Evolutionary conservation across 2,113 vertebrate species (phyloP), one percentile per base, ranked within the genome.

Genomic region (Gadus chalcogrammus): DNA sequence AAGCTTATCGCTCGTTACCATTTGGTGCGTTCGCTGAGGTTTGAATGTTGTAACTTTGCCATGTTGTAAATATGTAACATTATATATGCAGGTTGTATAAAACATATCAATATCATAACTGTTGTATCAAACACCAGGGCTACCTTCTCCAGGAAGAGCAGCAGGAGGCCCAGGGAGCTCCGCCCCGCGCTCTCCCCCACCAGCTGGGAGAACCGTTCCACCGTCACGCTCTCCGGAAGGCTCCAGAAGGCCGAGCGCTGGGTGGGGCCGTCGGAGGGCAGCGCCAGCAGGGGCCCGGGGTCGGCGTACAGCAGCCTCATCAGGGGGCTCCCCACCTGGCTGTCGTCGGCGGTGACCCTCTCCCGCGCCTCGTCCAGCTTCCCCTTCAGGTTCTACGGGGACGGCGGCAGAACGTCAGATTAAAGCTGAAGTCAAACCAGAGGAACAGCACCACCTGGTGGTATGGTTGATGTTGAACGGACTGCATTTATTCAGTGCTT

Each of bases 171-270:
- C 6, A 87, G 61, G 1, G 9, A 2, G 15, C 4, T 3, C 8
- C 15, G 56, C 9, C 13, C 73, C 42, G 22, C 65, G 0, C 42
- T 64, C 38, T 89, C 85, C 8, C 70, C 81, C 64, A 92, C 80
- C 68, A 89, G 1, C 82, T 91, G 91, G 5, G 75, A 73, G 65
- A 93, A 79, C 4, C 82, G 79, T 78, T 91, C 88, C 59, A 92
- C 67, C 0, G 87, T 92, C 61, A 91, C 70, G 2, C n/a, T 83
- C 64, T 88, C 80, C 0, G 84, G 80, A 0, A 83, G 74, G 1
- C 70, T 84, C 92, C 92, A 93, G 82, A 92, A 91, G 42, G 85
- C 79, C 1, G 87, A 89, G 73, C 75, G 64, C 9, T 91, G 68
- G 0, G 87, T 91, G 5, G 90, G 86, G 56, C 90, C 88, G 71